Conservation (phyloP, 2,113 vertebrate species). For the Smithornis capensis region DNA sequence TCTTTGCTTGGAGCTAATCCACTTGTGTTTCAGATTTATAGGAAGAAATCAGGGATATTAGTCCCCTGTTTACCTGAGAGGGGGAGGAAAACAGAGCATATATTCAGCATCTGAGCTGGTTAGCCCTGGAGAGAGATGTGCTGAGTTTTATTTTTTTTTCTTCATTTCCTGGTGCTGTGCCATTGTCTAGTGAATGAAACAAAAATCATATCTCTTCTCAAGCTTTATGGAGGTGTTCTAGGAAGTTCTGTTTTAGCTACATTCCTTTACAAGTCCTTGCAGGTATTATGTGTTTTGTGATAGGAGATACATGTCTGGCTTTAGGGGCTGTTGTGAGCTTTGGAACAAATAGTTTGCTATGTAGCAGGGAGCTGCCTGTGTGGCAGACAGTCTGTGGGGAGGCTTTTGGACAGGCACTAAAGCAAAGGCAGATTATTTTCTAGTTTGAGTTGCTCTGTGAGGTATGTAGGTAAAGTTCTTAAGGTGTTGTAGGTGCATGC, state of each 20-base stretch:
- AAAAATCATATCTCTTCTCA: neutral
- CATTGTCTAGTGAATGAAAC: neutral
- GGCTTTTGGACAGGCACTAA: neutral
- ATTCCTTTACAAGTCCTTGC: neutral
- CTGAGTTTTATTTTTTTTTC: neutral
- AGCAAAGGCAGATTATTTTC: neutral
- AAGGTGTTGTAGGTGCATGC: neutral
- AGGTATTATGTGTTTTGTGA: rapidly evolving
- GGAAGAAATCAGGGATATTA: neutral
- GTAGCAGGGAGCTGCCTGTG: neutral
- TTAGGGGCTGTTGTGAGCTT: neutral
- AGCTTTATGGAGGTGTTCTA: neutral
- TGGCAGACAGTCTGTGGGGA: neutral
- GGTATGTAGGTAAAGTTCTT: neutral
- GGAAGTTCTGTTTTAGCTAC: neutral
- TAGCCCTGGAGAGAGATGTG: neutral
- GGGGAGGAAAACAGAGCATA: neutral
- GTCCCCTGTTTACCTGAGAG: neutral
- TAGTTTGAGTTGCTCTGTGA: neutral
- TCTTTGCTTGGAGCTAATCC: neutral
- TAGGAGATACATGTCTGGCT: neutral
- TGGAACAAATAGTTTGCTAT: neutral
- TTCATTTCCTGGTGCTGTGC: neutral
- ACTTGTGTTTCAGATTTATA: neutral
- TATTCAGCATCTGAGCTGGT: neutral